Percentiles rank a stretch among this genome's conserved stretches.
Evolutionary conservation across 2,113 vertebrate genomes (phyloP).

Genomic region (Rhipidura dahli): DNA sequence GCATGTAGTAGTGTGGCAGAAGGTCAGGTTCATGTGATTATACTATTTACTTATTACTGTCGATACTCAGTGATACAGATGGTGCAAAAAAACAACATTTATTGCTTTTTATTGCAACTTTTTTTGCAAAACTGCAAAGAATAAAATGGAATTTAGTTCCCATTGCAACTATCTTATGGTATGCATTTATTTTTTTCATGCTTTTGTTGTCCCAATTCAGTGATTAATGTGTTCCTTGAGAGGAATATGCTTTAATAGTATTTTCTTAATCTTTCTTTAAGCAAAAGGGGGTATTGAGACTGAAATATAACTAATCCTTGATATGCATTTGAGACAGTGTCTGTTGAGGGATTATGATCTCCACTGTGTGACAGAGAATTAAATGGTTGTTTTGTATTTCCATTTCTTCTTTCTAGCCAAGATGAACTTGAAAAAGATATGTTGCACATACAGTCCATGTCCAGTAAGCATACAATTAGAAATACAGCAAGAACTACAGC

Average conservation of each 20-base stretch:
- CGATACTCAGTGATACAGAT: neutral
- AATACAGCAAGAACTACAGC: neutral
- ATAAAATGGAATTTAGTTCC: neutral
- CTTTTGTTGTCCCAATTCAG: neutral
- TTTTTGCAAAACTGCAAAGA: neutral
- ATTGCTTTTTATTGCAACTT: too few relatives aligned
- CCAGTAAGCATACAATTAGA: neutral
- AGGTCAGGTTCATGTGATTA: neutral
- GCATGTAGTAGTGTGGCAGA: neutral
- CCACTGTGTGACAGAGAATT: neutral
- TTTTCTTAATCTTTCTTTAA: neutral
- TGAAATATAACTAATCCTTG: neutral
- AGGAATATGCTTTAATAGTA: neutral
- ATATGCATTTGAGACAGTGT: neutral
- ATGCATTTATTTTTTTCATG: neutral
- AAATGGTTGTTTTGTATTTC: neutral
- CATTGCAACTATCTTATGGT: neutral
- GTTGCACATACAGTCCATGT: neutral
- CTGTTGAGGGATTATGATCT: neutral
- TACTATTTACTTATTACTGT: neutral
- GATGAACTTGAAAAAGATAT: neutral
- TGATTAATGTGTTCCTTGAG: neutral
- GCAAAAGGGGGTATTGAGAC: neutral
- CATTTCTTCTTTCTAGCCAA: neutral
- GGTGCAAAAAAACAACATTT: neutral